Conservation (phyloP, 2,113 vertebrate species). For the Phocoena sinus region DNA sequence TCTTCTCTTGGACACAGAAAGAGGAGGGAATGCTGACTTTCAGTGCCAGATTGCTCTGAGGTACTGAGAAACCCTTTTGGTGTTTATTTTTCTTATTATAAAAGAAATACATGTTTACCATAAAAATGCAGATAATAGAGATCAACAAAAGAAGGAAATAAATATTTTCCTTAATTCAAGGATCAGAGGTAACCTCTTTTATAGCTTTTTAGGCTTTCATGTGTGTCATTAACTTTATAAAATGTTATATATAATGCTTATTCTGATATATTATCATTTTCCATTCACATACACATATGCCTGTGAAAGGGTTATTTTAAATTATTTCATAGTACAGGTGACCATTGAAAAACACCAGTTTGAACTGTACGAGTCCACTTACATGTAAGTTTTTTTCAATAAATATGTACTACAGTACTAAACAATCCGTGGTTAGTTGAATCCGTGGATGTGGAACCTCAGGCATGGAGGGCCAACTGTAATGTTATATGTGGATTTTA, state of each 20-base stretch:
- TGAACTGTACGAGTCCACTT: not conserved
- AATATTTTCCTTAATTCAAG: not conserved
- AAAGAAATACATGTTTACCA: not conserved
- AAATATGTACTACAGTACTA: not conserved
- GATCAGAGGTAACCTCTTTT: not conserved
- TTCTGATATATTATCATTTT: not conserved
- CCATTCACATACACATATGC: not conserved
- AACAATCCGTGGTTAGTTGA: not conserved
- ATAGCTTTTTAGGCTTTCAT: not conserved
- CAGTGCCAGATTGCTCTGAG: conserved; percentile 9
- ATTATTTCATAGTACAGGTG: not conserved
- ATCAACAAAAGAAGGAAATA: conserved; percentile 17
- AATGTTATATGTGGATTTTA: not conserved
- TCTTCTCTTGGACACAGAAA: not conserved
- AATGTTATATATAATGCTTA: not conserved
- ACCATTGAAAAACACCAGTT: not conserved
- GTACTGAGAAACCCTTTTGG: not conserved
- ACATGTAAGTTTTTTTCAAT: not conserved
- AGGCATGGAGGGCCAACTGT: not conserved
- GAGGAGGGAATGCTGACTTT: not conserved
- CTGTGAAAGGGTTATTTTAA: not conserved
- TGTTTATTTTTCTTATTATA: not conserved
- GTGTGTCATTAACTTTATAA: not conserved
- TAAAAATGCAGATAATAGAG: not conserved
- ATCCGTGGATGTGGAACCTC: not conserved